Conservation (phyloP, 2,113 vertebrate genomes). For the Scatophagus argus region DNA sequence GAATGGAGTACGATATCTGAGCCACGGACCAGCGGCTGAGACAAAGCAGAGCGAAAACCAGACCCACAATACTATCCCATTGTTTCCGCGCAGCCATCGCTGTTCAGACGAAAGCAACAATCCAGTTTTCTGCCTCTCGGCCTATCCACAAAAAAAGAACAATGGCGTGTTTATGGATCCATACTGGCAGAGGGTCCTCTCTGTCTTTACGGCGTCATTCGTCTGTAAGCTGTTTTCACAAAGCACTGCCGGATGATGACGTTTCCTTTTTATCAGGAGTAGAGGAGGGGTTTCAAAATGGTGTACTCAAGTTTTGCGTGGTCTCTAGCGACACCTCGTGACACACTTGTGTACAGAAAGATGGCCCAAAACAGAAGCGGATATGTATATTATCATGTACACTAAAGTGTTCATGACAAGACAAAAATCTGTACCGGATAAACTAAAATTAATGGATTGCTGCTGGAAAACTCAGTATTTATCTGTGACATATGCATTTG, state of each 20-base stretch:
- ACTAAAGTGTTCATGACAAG: background rate
- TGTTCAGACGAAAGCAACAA: background rate
- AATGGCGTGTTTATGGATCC: conserved; percentile 8
- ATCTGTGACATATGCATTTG: background rate
- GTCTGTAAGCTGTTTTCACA: conserved; percentile 32
- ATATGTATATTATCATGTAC: rapidly evolving
- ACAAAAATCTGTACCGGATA: background rate
- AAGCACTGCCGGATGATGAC: conserved; percentile 57
- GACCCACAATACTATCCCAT: conserved; percentile 28
- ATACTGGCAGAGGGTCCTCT: background rate
- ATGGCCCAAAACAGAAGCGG: background rate
- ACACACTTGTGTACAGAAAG: background rate
- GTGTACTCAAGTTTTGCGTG: background rate
- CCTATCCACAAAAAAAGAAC: background rate
- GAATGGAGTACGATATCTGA: conserved; percentile 80
- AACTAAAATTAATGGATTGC: rapidly evolving
- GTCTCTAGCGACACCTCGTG: conserved; percentile 80
- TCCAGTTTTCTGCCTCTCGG: background rate
- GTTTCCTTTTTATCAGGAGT: conserved; percentile 23
- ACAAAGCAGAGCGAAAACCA: conserved; percentile 72
- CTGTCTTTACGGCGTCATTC: background rate
- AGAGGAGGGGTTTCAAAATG: conserved; percentile 53
- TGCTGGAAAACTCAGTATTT: background rate
- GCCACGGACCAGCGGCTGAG: conserved; percentile 62
- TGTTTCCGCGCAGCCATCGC: conserved; percentile 62